Conservation (phyloP, 2,797 vertebrate species). For the Acipenser transmontanus region DNA sequence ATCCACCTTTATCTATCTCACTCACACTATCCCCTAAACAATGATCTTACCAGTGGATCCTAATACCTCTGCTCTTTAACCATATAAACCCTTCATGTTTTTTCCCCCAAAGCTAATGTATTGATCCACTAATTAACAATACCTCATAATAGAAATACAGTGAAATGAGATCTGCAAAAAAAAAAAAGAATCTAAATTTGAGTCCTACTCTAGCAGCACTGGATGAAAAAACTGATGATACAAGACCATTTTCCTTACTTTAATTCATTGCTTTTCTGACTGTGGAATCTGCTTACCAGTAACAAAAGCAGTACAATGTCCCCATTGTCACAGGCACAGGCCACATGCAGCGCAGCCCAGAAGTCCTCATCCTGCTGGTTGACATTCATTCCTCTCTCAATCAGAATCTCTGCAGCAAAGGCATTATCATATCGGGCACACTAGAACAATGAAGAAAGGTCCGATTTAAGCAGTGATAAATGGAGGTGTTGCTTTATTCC, state of each 20-base stretch:
- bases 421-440: conserved; percentile 88
- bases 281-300: conserved; percentile 59
- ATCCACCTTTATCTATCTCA: too few relatives aligned
- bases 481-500: not conserved
- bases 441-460: conserved; percentile 46
- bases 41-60: too few relatives aligned
- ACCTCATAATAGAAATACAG: too few relatives aligned
- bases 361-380: conserved; percentile 90
- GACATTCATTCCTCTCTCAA: conserved; percentile 81
- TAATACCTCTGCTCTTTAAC: too few relatives aligned
- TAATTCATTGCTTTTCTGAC: conserved; percentile 1
- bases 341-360: conserved; percentile 87
- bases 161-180: too few relatives aligned
- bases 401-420: conserved; percentile 83
- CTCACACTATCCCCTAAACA: too few relatives aligned
- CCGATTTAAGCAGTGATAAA: not conserved
- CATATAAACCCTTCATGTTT: too few relatives aligned
- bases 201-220: too few relatives aligned
- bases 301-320: conserved; percentile 81
- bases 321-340: conserved; percentile 82
- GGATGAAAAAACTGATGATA: not conserved
- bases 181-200: too few relatives aligned
- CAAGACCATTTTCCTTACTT: not conserved
- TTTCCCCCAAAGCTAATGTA: too few relatives aligned
- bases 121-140: too few relatives aligned